phyloP scores from a whole-genome alignment of 53 echinoderm and acorn worm species.

The Luidia sarsii region DNA sequence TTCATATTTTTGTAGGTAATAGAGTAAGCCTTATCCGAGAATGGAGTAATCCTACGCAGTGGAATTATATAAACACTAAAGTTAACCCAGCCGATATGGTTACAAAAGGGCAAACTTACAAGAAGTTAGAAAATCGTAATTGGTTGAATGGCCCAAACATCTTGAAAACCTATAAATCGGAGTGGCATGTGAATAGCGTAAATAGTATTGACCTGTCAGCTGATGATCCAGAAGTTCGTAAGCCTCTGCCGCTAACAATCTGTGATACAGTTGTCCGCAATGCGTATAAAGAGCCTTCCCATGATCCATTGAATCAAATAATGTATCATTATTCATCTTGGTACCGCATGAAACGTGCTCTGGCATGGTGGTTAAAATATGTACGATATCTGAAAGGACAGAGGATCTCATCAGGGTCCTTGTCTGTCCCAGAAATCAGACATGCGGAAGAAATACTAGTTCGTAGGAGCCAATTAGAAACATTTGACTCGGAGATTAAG shows the following conservation, averaged over 20 bases:
- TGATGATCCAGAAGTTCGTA: neutral
- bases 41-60: neutral
- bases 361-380: slow-evolving; percentile 13
- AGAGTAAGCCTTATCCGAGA: slow-evolving; percentile 12
- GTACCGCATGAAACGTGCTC: neutral
- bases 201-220: neutral
- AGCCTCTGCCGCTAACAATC: neutral
- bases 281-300: neutral
- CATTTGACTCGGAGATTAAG: too few species aligned
- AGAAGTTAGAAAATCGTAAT: neutral
- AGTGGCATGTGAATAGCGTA: neutral
- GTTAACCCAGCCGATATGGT: neutral
- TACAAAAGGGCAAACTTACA: neutral
- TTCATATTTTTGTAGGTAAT: slow-evolving; percentile 13
- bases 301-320: neutral
- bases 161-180: neutral
- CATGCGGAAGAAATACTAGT: neutral
- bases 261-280: neutral
- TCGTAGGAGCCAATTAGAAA: neutral
- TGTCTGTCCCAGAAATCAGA: slow-evolving; percentile 6
- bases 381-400: neutral
- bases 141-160: neutral
- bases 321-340: slow-evolving; percentile 3
- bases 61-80: too few species aligned
- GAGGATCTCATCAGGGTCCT: neutral